Evolutionary conservation across 2,888 invertebrate genomes (phyloP).

Genomic region (Pandemis heparana): DNA sequence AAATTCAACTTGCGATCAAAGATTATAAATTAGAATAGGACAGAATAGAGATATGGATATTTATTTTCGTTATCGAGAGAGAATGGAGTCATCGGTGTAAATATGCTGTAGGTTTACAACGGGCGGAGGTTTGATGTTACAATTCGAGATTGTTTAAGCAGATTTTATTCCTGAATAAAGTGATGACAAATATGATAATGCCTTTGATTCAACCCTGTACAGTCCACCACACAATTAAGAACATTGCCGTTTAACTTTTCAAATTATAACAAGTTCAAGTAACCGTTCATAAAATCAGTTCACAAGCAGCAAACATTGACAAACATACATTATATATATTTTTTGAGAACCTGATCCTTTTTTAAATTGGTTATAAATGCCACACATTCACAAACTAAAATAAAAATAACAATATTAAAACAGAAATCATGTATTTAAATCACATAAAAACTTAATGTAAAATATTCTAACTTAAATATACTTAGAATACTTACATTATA

Average conservation of each 20-base stretch:
- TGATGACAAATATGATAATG: conserved; percentile 53
- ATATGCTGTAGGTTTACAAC: conserved; percentile 53
- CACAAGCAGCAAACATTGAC: too few species aligned
- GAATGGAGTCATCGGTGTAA: conserved; percentile 59
- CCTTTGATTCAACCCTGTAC: conserved; percentile 47
- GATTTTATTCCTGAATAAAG: conserved; percentile 81
- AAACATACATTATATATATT: too few species aligned
- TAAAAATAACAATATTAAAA: conserved; percentile 28
- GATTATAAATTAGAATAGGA: conserved; percentile 66
- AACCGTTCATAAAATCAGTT: too few species aligned
- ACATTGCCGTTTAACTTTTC: too few species aligned
- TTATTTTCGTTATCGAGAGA: conserved; percentile 75
- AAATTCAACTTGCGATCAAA: conserved; percentile 55
- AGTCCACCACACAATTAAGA: too few species aligned
- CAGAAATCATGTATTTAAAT: conserved; percentile 36
- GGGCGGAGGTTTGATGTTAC: conserved; percentile 55
- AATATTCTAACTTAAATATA: conserved; percentile 27
- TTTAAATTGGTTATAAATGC: too few species aligned
- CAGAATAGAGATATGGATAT: conserved; percentile 61
- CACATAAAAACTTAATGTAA: conserved; percentile 25
- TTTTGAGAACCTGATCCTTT: too few species aligned
- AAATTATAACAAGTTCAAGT: too few species aligned
- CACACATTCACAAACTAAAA: background rate
- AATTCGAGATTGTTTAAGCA: conserved; percentile 68
- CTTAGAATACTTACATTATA: background rate